Conservation (phyloP, 2,888 invertebrate genomes). For the Lordiphosa andalusiaca region DNA sequence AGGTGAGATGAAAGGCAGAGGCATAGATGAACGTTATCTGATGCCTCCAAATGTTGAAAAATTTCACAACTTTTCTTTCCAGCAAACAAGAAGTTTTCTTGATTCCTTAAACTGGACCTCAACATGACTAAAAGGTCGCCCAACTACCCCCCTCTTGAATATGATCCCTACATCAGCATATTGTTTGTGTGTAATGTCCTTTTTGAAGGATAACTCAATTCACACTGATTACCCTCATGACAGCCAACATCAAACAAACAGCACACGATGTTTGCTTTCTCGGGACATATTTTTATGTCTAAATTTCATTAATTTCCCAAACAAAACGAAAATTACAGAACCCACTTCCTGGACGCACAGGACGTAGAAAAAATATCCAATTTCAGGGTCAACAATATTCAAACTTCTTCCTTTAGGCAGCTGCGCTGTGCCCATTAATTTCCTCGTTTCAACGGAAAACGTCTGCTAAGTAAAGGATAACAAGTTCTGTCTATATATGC, state of each 20-base stretch:
- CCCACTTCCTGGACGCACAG: conserved; percentile 48
- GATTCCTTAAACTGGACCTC: neutral
- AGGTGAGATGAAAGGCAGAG: conserved; percentile 21
- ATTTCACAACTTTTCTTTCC: neutral
- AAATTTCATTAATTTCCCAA: conserved; percentile 72
- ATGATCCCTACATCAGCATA: conserved; percentile 31
- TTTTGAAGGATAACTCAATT: conserved; percentile 63
- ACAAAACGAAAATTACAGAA: conserved; percentile 59
- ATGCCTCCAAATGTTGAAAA: neutral
- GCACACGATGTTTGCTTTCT: conserved; percentile 40
- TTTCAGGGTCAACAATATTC: conserved; percentile 54
- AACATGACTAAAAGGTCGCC: conserved; percentile 19
- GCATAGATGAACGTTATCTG: conserved; percentile 20
- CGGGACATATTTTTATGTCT: conserved; percentile 57
- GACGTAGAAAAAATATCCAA: conserved; percentile 53
- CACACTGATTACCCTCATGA: conserved; percentile 64
- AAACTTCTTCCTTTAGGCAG: conserved; percentile 39
- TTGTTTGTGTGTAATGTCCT: conserved; percentile 46
- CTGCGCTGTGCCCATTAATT: conserved; percentile 62
- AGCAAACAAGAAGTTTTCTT: conserved; percentile 20
- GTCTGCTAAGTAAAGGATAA: conserved; percentile 62
- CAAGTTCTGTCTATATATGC: conserved; percentile 53
- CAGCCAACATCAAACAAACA: conserved; percentile 34
- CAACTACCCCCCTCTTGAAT: conserved; percentile 2
- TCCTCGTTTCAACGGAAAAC: conserved; percentile 39